Conservation (phyloP, 2,888 invertebrate species). For the Polyommatus iphigenia region DNA sequence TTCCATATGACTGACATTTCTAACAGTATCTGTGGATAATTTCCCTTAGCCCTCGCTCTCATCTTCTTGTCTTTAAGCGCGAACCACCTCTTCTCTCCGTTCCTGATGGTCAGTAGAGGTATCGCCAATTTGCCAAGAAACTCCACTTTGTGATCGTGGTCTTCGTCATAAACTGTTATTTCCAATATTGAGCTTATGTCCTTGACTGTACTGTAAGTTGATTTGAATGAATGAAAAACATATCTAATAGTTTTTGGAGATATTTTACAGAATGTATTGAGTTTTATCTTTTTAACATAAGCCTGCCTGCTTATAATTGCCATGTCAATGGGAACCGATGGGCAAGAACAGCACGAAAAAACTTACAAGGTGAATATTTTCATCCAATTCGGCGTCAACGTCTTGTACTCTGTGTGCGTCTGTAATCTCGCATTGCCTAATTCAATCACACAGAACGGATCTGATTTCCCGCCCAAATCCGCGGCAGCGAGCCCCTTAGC, state of each 20-base stretch:
- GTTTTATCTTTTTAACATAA: too few relatives aligned
- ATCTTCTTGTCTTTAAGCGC: constrained; percentile 97
- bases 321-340: too few relatives aligned
- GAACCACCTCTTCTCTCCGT: constrained; percentile 97
- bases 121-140: constrained; percentile 96
- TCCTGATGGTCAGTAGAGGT: constrained; percentile 91
- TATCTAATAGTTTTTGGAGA: not conserved
- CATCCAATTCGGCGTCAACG: constrained; percentile 97
- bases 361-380: constrained; percentile 98
- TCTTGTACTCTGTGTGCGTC: constrained; percentile 99
- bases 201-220: constrained; percentile 87
- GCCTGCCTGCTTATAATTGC: too few relatives aligned
- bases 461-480: constrained; percentile 98
- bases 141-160: constrained; percentile 98
- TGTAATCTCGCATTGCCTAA: constrained; percentile 96
- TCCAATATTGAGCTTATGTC: constrained; percentile 97
- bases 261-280: too few relatives aligned
- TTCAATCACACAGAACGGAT: constrained; percentile 98
- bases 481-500: constrained; percentile 94
- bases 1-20: constrained; percentile 97
- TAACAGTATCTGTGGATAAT: constrained; percentile 91
- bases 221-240: not conserved
- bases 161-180: constrained; percentile 98
- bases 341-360: not conserved
- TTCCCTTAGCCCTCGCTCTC: constrained; percentile 93